Percentiles rank a stretch among this genome's conserved stretches.
Conservation (phyloP, 2,113 vertebrate species). For the Dasyurus viverrinus region DNA sequence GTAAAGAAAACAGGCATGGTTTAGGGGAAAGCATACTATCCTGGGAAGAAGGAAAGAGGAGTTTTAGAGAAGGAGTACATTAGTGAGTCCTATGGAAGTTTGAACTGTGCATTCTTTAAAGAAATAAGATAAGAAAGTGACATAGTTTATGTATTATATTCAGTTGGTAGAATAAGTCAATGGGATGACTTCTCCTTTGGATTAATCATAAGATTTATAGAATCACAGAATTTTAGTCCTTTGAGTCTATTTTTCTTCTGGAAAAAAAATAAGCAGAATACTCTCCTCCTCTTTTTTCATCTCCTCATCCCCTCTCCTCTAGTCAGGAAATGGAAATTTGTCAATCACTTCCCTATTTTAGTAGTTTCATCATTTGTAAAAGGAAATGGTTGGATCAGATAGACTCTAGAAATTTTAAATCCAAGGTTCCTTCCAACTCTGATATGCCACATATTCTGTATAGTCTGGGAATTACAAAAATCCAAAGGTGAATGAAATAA, state of each 20-base stretch:
- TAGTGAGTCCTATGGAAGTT: background rate
- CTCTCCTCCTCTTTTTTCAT: background rate
- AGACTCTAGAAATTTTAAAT: background rate
- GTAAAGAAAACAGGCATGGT: background rate
- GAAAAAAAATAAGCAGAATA: background rate
- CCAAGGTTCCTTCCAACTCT: background rate
- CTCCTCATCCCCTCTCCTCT: no score
- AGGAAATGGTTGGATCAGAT: background rate
- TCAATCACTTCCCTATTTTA: background rate
- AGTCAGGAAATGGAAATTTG: background rate
- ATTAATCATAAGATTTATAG: background rate
- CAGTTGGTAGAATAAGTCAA: background rate
- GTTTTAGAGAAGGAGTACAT: background rate
- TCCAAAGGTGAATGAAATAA: background rate
- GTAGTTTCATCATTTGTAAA: background rate
- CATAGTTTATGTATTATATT: background rate
- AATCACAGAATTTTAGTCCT: background rate
- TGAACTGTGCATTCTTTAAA: background rate
- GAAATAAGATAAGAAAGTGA: background rate
- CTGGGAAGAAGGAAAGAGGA: background rate
- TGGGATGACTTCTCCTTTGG: background rate
- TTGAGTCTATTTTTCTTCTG: background rate
- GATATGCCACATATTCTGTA: background rate
- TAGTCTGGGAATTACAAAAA: background rate
- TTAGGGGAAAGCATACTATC: background rate